Percentiles rank a stretch among this genome's conserved stretches.
Conservation (phyloP, 1,140 invertebrate species). For the Drosophila hydei region DNA sequence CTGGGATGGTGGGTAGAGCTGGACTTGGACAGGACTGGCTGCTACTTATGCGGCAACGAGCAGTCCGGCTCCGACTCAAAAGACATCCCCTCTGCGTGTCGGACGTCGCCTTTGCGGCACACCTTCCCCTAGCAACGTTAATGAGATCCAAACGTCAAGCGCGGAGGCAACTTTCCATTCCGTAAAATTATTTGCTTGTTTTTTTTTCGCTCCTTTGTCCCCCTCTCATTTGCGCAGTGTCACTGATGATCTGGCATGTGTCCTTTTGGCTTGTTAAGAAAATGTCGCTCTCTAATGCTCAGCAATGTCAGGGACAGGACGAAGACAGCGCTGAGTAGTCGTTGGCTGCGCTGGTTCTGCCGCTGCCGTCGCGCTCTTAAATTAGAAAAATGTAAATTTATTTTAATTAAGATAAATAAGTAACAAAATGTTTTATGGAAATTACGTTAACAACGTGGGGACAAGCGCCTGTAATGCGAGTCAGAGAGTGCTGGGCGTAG, state of each 20-base stretch:
- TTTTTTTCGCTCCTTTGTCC: constrained; percentile 4
- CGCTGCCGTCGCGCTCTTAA: constrained; percentile 73
- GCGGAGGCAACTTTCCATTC: constrained; percentile 74
- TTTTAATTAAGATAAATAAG: constrained; percentile 84
- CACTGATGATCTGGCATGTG: constrained; percentile 66
- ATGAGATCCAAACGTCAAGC: constrained; percentile 72
- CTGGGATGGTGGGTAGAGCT: neutral
- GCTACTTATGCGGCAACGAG: constrained; percentile 49
- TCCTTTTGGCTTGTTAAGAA: constrained; percentile 82
- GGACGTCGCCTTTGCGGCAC: neutral
- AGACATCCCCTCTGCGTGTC: constrained; percentile 32
- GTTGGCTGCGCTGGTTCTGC: constrained; percentile 19
- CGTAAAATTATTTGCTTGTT: constrained; percentile 49
- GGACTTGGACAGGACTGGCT: constrained; percentile 30
- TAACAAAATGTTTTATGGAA: constrained; percentile 84
- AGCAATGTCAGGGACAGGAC: constrained; percentile 21
- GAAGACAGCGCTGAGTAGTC: constrained; percentile 24
- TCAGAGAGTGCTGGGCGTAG: constrained; percentile 13
- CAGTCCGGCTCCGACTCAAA: constrained; percentile 16
- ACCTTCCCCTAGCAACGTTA: constrained; percentile 58
- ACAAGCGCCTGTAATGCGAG: constrained; percentile 47
- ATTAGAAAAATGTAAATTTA: constrained; percentile 84
- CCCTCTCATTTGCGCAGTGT: constrained; percentile 25
- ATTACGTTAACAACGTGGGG: constrained; percentile 79
- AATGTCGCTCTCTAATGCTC: constrained; percentile 79